These are phyloP conservation scores for Drosophila pachea DNA, from an alignment of 1,140 invertebrate species.

Conservation along the genomic window DNA sequence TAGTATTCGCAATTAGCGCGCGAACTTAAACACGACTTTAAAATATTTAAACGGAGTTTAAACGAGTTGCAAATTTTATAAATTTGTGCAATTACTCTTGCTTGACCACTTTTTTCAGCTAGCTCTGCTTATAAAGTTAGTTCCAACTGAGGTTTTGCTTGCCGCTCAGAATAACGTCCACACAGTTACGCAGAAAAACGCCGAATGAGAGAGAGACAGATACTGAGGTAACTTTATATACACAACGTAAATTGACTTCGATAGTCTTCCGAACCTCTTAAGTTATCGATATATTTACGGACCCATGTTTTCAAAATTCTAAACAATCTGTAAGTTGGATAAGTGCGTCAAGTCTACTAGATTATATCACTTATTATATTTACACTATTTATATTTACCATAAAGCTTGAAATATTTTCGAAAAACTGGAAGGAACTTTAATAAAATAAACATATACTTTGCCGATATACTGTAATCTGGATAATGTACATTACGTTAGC, in stretches of 20 bases:
- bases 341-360: background rate
- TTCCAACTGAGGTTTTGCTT: constrained; percentile 45
- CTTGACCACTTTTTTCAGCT: constrained; percentile 54
- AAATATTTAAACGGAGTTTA: constrained; percentile 24
- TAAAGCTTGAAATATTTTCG: background rate
- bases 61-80: constrained; percentile 52
- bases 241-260: constrained; percentile 26
- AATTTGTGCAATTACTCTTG: constrained; percentile 59
- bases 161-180: constrained; percentile 57
- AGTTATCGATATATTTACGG: constrained; percentile 19
- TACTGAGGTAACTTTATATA: constrained; percentile 51
- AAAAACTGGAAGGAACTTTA: no score
- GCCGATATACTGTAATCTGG: background rate
- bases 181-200: constrained; percentile 70
- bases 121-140: constrained; percentile 57
- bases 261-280: constrained; percentile 17
- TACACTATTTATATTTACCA: background rate
- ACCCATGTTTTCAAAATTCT: background rate
- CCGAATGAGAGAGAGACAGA: constrained; percentile 69
- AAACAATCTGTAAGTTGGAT: background rate
- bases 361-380: background rate
- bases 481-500: background rate
- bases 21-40: constrained; percentile 44
- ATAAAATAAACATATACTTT: no score
- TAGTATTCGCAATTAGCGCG: constrained; percentile 21